Evolutionary conservation across 2,113 vertebrate species (phyloP), one percentile per base, ranked within the genome.

Genomic region (Trinectes maculatus): DNA sequence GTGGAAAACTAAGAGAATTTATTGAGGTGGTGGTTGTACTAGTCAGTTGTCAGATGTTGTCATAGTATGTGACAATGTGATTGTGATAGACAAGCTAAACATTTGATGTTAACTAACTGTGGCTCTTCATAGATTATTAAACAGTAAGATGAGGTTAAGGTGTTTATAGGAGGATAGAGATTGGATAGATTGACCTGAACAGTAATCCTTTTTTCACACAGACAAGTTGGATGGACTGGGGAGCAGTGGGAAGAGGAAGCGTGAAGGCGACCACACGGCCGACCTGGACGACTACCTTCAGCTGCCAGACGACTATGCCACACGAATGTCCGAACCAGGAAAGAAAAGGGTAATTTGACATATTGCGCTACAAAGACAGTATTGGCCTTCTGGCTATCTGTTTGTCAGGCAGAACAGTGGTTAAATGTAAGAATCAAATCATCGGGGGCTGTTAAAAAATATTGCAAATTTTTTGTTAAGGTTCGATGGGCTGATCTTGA

Each of bases 401-500:
- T 25, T 11, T 44, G 6, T 3, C 3, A 21, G 25, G 16, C 6
- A 15, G 48, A 7, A 3, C n/a, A n/a, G n/a, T n/a, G n/a, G n/a
- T n/a, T n/a, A n/a, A n/a, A n/a, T n/a, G n/a, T n/a, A n/a, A n/a
- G n/a, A n/a, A n/a, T n/a, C n/a, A n/a, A n/a, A n/a, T n/a, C n/a
- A n/a, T n/a, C n/a, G n/a, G n/a, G n/a, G n/a, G n/a, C n/a, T n/a
- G n/a, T n/a, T n/a, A n/a, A n/a, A n/a, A n/a, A n/a, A n/a, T n/a
- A n/a, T n/a, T n/a, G n/a, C n/a, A n/a, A n/a, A n/a, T n/a, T 59
- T 70, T 72, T 36, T 74, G 86, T 89, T 58, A 0, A 99, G 98
- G 98, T 99, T 72, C 95, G 97, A 68, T 99, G 98, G 98, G 98
- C 97, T 46, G 98, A 99, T 84, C 94, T 99, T 22, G 97, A 99